Evolutionary conservation across 2,797 vertebrate species (phyloP), one percentile per base, ranked within the genome.

Genomic region (Arremon brunneinucha): DNA sequence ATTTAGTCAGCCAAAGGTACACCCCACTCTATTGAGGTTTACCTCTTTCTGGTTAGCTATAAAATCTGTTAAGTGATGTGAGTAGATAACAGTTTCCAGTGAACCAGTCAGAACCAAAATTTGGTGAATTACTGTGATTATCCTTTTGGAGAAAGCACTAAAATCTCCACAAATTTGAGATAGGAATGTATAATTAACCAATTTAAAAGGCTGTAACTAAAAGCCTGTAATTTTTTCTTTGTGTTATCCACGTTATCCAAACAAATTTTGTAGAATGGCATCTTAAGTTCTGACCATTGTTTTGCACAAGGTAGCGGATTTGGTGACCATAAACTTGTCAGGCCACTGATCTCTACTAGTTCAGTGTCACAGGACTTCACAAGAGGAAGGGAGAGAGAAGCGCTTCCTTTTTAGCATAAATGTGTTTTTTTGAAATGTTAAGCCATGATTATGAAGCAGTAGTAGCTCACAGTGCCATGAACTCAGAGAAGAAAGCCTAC

Each of bases 181-280:
- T 27, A 18, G 4, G 3, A 70, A 77, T 50, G 3, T 52, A 5
- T 32, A 63, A 60, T 30, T 49, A 78, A 64, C 6, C 7, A 46
- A 3, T 72, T 91, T 62, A 79, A 82, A 81, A 83, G 3, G 2
- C 4, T 62, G 11, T 28, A 57, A 83, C 32, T 9, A 35, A 72
- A 72, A 74, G 4, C n/a, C 24, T 53, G 4, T 24, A n/a, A n/a
- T 1, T 63, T 76, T 84, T 80, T 91, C 14, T 20, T 57, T 2
- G 5, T 32, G 7, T 22, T 65, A 35, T 6, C 9, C 9, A n/a
- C 0, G 0, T 19, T 44, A 52, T 34, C 32, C 23, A 77, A 76
- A 52, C 3, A 50, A 20, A 2, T 11, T 89, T 37, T 67, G 23
- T 28, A 83, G 27, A 62, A 65, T 20, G n/a, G 3, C 4, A 12